Conservation (phyloP, 1,140 invertebrate species). For the Phthorimaea operculella region DNA sequence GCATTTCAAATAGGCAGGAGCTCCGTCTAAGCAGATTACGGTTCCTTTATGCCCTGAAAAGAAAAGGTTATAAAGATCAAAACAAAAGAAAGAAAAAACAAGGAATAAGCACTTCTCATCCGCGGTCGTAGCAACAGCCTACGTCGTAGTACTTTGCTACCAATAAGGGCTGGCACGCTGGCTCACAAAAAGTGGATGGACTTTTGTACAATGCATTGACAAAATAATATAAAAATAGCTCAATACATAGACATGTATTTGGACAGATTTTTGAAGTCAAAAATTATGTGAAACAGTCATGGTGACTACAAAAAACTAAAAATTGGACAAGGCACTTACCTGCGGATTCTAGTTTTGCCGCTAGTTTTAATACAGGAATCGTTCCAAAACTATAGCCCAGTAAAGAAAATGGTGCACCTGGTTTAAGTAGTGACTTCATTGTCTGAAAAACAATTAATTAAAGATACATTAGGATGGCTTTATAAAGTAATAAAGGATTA, state of each 20-base stretch:
- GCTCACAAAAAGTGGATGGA: no score
- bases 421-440: not conserved
- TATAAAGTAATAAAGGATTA: not conserved
- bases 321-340: not conserved
- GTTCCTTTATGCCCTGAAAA: not conserved
- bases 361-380: not conserved
- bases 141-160: not conserved
- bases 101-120: not conserved
- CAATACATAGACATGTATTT: no score
- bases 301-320: no score
- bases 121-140: not conserved
- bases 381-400: not conserved
- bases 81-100: not conserved
- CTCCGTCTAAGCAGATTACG: not conserved
- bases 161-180: not conserved
- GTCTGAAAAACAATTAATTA: not conserved
- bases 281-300: no score
- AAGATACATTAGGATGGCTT: not conserved
- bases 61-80: not conserved
- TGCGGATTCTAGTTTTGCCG: not conserved
- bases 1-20: not conserved
- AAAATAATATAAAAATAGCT: no score
- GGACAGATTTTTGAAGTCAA: no score
- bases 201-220: no score
- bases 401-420: not conserved